Percentiles rank a stretch among this genome's conserved stretches.
phyloP scores from a whole-genome alignment of 1,140 invertebrate species.

The Drosophila biarmipes region DNA sequence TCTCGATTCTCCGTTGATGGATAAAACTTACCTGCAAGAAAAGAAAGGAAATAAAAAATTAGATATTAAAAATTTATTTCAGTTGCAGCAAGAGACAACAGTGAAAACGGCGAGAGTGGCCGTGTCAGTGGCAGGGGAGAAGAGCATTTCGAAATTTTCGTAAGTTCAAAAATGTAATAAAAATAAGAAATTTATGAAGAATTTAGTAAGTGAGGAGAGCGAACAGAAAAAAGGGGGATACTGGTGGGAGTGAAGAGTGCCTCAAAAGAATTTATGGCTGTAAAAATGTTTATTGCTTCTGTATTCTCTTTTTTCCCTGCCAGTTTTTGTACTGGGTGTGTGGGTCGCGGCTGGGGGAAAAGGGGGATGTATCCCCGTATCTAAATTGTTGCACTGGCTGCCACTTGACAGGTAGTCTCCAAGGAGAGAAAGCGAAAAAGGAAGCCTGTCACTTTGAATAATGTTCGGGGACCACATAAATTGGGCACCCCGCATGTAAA shows the following conservation, averaged over 20 bases:
- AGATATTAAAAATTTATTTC: conserved; percentile 71
- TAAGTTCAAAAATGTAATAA: conserved; percentile 79
- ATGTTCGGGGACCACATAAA: conserved; percentile 64
- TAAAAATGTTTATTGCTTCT: conserved; percentile 80
- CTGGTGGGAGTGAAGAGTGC: conserved; percentile 10
- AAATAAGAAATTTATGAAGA: conserved; percentile 79
- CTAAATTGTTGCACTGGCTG: conserved; percentile 51
- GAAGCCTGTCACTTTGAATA: conserved; percentile 72
- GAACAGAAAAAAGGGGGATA: not conserved
- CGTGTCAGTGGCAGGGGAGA: conserved; percentile 1
- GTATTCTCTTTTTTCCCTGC: conserved; percentile 52
- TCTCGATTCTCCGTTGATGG: conserved; percentile 28
- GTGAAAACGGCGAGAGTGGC: not conserved
- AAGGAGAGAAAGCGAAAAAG: conserved; percentile 22
- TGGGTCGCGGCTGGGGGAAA: not conserved
- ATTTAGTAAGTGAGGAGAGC: conserved; percentile 60
- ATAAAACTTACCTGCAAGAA: conserved; percentile 73
- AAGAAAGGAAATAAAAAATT: conserved; percentile 57
- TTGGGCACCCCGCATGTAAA: conserved; percentile 56
- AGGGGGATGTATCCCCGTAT: conserved; percentile 19
- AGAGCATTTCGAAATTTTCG: conserved; percentile 60
- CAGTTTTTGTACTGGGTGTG: conserved; percentile 16
- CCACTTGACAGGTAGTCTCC: conserved; percentile 67
- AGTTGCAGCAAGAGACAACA: conserved; percentile 37
- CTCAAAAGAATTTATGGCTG: conserved; percentile 74